Evolutionary conservation across 2,888 invertebrate species (phyloP).

Genomic region (Seira ritae): DNA sequence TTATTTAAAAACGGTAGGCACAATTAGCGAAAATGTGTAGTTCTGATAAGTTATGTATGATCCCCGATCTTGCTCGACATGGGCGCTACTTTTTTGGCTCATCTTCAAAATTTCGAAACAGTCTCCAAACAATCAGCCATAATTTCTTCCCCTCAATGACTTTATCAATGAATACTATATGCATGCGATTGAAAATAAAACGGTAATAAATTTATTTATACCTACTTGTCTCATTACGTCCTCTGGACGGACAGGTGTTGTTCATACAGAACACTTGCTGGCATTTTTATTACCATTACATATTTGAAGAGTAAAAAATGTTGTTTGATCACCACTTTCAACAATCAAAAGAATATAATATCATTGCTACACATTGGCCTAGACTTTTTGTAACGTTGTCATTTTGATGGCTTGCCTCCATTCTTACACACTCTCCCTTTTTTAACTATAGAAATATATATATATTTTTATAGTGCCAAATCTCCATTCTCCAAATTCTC

Average conservation of each 20-base stretch:
- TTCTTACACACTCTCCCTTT: conserved; percentile 11
- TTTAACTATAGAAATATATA: no score
- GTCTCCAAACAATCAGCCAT: background rate
- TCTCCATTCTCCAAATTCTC: conserved; percentile 17
- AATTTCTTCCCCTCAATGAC: background rate
- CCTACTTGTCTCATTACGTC: conserved; percentile 17
- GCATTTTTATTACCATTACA: conserved; percentile 11
- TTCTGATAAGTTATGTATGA: no score
- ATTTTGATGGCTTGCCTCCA: conserved; percentile 7
- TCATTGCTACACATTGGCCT: conserved; percentile 12
- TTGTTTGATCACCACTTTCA: conserved; percentile 20
- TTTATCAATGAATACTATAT: background rate
- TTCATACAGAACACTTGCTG: conserved; percentile 21
- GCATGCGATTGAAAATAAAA: background rate
- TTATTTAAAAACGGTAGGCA: no score
- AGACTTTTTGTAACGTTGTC: conserved; percentile 20
- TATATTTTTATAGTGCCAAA: conserved; percentile 8
- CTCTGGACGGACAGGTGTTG: conserved; percentile 24
- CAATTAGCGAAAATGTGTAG: no score
- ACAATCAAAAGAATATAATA: conserved; percentile 13
- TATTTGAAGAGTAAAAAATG: conserved; percentile 23
- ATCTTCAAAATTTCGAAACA: conserved; percentile 21
- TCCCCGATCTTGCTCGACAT: no score
- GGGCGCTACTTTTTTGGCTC: background rate
- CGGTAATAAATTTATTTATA: conserved; percentile 18